These are phyloP conservation scores for Capromys pilorides DNA, from an alignment of 2,797 vertebrate genomes.

Conservation along the genomic window DNA sequence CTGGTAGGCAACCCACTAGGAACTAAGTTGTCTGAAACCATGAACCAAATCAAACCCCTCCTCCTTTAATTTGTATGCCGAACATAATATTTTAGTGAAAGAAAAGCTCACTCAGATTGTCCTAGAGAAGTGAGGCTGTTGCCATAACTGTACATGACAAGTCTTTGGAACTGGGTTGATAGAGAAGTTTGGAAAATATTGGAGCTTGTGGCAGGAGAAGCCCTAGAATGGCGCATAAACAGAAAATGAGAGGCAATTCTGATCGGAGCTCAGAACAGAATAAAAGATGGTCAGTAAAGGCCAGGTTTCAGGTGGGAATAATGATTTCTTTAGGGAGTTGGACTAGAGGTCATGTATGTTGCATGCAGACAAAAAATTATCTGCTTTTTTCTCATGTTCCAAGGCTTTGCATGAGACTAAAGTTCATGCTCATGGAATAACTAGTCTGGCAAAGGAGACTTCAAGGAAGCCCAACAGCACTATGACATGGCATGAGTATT, in stretches of 20 bases:
- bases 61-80: neutral
- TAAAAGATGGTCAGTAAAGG: neutral
- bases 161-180: neutral
- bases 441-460: neutral
- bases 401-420: neutral
- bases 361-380: neutral
- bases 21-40: neutral
- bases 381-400: neutral
- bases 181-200: neutral
- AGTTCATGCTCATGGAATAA: neutral
- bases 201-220: neutral
- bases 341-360: neutral
- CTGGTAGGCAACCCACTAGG: neutral
- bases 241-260: neutral
- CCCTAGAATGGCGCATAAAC: neutral
- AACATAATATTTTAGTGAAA: neutral
- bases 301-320: neutral
- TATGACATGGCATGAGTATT: neutral
- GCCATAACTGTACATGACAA: neutral
- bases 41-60: neutral
- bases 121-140: neutral
- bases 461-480: neutral
- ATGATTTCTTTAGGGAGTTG: neutral
- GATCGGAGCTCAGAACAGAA: neutral
- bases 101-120: neutral